phyloP scores from a whole-genome alignment of 2,797 vertebrate genomes.

The Erethizon dorsatum region DNA sequence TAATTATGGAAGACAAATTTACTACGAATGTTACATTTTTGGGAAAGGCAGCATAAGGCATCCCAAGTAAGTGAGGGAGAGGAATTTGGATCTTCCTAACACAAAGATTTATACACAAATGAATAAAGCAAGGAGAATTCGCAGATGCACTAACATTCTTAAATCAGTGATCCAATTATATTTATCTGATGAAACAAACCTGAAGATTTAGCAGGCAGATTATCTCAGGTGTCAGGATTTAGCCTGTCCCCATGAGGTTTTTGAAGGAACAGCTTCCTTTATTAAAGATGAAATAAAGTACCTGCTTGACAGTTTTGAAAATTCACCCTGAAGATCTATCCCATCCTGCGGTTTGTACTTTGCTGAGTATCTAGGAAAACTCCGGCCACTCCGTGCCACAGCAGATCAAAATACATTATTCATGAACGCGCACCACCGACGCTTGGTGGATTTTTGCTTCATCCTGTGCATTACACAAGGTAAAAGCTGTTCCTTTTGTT shows the following conservation, averaged over 20 bases:
- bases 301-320: conserved; percentile 40
- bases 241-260: neutral
- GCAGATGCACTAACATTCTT: conserved; percentile 50
- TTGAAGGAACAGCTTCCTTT: conserved; percentile 26
- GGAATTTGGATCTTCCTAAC: neutral
- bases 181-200: conserved; percentile 61
- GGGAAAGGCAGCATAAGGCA: neutral
- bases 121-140: conserved; percentile 25
- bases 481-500: conserved; percentile 42
- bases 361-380: conserved; percentile 36
- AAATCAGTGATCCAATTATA: conserved; percentile 69
- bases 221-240: conserved; percentile 48
- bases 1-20: conserved; percentile 58
- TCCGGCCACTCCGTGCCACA: neutral
- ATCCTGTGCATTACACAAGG: conserved; percentile 10
- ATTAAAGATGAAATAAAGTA: conserved; percentile 62
- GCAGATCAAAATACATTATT: neutral
- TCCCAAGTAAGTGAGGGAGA: neutral
- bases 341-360: conserved; percentile 20
- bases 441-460: neutral
- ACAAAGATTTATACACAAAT: neutral
- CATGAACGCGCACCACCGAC: neutral
- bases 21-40: conserved; percentile 27
- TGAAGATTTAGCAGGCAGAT: conserved; percentile 36
- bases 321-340: conserved; percentile 59